Conservation (phyloP, 2,113 vertebrate species). For the Oplegnathus fasciatus region DNA sequence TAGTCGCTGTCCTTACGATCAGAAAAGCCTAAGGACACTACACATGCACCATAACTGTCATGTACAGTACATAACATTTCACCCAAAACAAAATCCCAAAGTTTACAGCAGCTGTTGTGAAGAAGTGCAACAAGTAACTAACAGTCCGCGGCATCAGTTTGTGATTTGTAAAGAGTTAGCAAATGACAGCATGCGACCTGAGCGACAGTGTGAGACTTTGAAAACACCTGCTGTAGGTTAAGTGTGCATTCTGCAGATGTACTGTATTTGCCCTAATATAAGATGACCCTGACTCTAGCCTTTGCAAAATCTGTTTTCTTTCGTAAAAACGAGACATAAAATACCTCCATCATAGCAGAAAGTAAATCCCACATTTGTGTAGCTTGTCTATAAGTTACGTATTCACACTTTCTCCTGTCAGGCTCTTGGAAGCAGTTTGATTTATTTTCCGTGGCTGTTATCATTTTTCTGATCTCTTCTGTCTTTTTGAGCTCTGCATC, state of each 20-base stretch:
- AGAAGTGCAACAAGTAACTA: too few relatives aligned
- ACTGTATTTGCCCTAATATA: background rate
- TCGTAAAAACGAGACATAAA: background rate
- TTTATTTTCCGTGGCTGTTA: background rate
- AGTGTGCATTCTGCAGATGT: background rate
- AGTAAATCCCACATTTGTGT: background rate
- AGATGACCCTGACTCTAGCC: background rate
- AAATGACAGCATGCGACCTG: background rate
- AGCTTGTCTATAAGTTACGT: background rate
- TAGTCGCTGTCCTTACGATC: too few relatives aligned
- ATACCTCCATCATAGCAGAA: background rate
- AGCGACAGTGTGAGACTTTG: background rate
- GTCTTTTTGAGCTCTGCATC: constrained; percentile 2
- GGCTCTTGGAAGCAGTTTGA: background rate
- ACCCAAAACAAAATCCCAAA: too few relatives aligned
- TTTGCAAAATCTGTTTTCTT: too few relatives aligned
- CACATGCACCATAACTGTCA: too few relatives aligned
- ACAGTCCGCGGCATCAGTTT: background rate
- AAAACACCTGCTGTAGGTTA: background rate
- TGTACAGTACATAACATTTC: too few relatives aligned
- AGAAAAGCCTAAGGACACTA: too few relatives aligned
- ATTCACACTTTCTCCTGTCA: background rate
- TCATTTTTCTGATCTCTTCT: background rate
- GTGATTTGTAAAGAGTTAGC: background rate
- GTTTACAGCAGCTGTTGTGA: too few relatives aligned